A percentile compares a stretch with the other conserved stretches of the same genome.
These are phyloP conservation scores for Idaea straminata DNA, from an alignment of 2,888 invertebrate species.

Conservation along the genomic window DNA sequence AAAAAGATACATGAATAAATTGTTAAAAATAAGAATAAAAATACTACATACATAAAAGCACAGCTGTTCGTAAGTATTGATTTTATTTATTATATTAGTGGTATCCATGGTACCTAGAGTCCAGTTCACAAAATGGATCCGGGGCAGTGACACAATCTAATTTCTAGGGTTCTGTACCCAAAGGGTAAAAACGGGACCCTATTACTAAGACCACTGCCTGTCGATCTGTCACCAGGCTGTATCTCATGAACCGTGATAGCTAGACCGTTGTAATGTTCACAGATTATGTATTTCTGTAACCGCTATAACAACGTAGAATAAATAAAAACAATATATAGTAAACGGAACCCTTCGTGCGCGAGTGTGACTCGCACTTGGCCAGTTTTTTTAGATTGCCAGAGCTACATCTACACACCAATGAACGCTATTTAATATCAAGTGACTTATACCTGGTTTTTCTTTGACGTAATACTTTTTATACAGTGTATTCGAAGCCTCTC, in stretches of 20 bases:
- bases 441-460: neutral
- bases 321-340: too few relatives aligned
- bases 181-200: neutral
- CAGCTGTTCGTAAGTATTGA: too few relatives aligned
- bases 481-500: slow-evolving; percentile 96
- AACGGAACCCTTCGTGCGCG: neutral
- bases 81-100: too few relatives aligned
- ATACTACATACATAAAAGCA: too few relatives aligned
- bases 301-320: too few relatives aligned
- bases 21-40: too few relatives aligned
- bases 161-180: neutral
- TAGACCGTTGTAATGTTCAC: too few relatives aligned
- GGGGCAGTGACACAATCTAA: neutral
- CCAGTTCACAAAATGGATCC: neutral
- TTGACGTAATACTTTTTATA: slow-evolving; percentile 6
- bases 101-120: too few relatives aligned
- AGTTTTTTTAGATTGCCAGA: neutral
- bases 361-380: neutral
- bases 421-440: neutral
- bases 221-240: neutral
- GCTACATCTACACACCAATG: too few relatives aligned
- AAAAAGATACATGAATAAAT: too few relatives aligned
- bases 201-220: neutral
- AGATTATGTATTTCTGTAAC: too few relatives aligned
- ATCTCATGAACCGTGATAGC: neutral